These are phyloP conservation scores for Sus cebifrons DNA, from an alignment of 2,797 vertebrate species.

Conservation along the genomic window DNA sequence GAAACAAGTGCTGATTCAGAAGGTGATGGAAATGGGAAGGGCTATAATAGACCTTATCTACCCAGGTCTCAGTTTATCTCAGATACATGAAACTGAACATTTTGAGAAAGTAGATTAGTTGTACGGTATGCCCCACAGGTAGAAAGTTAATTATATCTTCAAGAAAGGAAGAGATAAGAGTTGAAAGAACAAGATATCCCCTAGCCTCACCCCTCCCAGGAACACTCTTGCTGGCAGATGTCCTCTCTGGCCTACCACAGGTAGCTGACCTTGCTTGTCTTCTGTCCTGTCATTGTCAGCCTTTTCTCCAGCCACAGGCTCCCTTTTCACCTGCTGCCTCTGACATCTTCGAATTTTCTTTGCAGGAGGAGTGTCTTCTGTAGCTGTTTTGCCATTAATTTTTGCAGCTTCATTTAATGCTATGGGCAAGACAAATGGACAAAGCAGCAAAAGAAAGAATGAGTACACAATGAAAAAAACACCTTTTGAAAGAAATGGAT, in stretches of 20 bases:
- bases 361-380: slow-evolving; percentile 62
- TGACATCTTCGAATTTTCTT: slow-evolving; percentile 71
- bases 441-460: background rate
- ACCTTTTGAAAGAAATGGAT: slow-evolving; percentile 65
- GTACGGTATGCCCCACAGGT: background rate
- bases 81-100: slow-evolving; percentile 55
- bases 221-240: background rate
- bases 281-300: slow-evolving; percentile 10
- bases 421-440: slow-evolving; percentile 30
- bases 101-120: background rate
- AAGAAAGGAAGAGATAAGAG: slow-evolving; percentile 18
- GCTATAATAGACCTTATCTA: background rate
- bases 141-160: slow-evolving; percentile 15
- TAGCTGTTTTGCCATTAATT: slow-evolving; percentile 50
- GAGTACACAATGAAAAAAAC: background rate
- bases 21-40: no score
- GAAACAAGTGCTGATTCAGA: background rate
- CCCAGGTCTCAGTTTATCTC: background rate
- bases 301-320: slow-evolving; percentile 25
- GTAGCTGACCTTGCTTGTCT: slow-evolving; percentile 62
- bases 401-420: slow-evolving; percentile 41
- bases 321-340: slow-evolving; percentile 1
- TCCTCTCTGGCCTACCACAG: background rate
- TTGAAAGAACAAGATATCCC: background rate
- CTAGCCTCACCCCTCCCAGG: background rate